Evolutionary conservation across 2,888 invertebrate genomes (phyloP), one percentile per base, ranked within the genome.

Genomic region (Monochamus alternatus): DNA sequence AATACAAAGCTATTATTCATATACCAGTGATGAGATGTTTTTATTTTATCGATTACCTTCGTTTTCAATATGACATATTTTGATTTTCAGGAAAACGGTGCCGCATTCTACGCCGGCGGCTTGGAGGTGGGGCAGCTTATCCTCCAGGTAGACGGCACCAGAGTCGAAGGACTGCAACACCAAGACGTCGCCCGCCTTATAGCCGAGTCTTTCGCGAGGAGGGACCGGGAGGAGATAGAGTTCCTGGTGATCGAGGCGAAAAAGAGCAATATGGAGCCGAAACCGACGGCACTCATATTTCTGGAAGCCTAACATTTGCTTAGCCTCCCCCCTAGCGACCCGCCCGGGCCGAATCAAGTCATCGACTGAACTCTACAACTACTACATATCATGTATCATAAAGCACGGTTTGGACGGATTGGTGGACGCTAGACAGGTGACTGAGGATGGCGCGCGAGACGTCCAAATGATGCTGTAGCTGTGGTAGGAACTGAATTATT

Each of bases 61-160:
- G 22, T 22, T 22, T 22, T 22, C 22, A 22, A 22, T 22, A 22
- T 22, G 22, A 38, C 7, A 38, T 32, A 60, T 74, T 38, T 38
- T 43, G 58, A 62, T 12, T 87, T 90, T 14, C 89, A 98, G 97
- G 97, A 97, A 90, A 96, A 96, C 88, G 98, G 98, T 71, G 97
- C 98, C 76, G 98, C 98, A 60, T 96, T 93, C 89, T 95, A 95
- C 87, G 96, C 97, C 64, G 97, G 97, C 59, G 97, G 97, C 76
- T 91, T 98, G 81, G 96, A 97, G 89, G 97, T 97, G 80, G 98
- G 98, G 75, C 98, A 98, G 90, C 91, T 98, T 81, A 97, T 98
- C 86, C 91, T 98, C 81, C 97, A 97, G 88, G 97, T 79, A 93
- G 93, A 87, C 90, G 97, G 97, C 22, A 94, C 92, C 78, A 91